Conservation (phyloP, 2,797 vertebrate species). For the Rallus crepitans region DNA sequence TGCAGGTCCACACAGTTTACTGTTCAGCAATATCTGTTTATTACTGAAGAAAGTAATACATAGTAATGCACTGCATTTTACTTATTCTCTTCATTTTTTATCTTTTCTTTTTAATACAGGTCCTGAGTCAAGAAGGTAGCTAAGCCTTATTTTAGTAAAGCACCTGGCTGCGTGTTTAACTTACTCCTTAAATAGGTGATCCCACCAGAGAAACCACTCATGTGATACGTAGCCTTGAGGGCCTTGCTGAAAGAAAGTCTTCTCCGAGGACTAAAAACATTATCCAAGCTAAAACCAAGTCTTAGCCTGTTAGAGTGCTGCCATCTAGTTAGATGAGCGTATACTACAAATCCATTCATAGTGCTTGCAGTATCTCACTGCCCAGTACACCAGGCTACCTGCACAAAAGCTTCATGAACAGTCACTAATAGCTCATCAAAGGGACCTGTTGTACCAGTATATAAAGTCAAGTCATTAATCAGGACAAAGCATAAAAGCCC, state of each 20-base stretch:
- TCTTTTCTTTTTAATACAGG: neutral
- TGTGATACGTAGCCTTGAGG: neutral
- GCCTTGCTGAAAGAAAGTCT: neutral
- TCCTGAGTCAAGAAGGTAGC: neutral
- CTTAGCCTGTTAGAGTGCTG: conserved; percentile 72
- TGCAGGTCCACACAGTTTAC: neutral
- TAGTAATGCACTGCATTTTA: neutral
- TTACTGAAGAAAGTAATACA: neutral
- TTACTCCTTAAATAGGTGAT: neutral
- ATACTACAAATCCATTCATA: conserved; percentile 62
- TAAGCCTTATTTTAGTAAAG: neutral
- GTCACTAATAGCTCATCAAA: neutral
- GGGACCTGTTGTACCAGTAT: neutral
- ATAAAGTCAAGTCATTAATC: neutral
- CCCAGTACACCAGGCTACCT: neutral
- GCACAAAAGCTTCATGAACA: neutral
- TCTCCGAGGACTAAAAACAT: neutral
- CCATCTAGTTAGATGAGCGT: conserved; percentile 75
- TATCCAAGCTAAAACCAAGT: conserved; percentile 27
- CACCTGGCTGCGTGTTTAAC: neutral
- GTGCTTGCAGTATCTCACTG: neutral
- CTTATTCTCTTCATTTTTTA: neutral
- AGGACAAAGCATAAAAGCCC: neutral
- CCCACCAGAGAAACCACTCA: neutral
- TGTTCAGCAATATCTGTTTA: neutral